These are phyloP conservation scores for Lycopodina hypogea DNA, from an alignment of 37 sponge, comb jelly and placozoan genomes.

Conservation along the genomic window DNA sequence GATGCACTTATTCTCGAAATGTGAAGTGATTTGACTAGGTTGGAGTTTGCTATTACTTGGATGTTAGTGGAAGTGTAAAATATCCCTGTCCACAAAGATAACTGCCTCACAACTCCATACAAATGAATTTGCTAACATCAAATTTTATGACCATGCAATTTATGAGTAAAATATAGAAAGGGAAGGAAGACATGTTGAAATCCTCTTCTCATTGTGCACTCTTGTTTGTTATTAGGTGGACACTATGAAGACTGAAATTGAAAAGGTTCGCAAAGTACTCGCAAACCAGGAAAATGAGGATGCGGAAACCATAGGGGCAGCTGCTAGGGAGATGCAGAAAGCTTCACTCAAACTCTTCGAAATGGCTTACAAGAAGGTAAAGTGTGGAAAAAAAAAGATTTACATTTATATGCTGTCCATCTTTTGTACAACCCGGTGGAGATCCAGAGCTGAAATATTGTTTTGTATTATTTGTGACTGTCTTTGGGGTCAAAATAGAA, in stretches of 20 bases:
- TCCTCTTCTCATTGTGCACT: not conserved
- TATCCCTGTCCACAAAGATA: no score
- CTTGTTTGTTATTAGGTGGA: no score
- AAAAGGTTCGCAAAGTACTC: conserved; percentile 64
- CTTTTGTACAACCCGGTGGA: not conserved
- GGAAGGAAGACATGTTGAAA: not conserved
- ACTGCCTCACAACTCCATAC: no score
- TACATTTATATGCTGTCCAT: conserved; percentile 12
- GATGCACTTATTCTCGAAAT: no score
- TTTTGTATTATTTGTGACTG: no score
- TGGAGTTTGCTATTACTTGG: no score
- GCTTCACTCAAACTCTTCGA: conserved; percentile 97
- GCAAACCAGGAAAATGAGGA: conserved; percentile 80
- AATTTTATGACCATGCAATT: no score
- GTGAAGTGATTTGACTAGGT: no score
- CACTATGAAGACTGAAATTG: conserved; percentile 76
- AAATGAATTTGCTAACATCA: no score
- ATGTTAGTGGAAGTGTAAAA: no score
- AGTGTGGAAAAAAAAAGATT: not conserved
- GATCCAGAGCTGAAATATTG: not conserved
- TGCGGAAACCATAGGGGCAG: conserved; percentile 75
- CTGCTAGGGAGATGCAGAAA: conserved; percentile 82
- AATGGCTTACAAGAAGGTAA: conserved; percentile 92
- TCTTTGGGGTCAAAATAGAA: no score
- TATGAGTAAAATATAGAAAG: no score